Percentiles rank a stretch among this genome's conserved stretches.
Conservation (phyloP, 2,888 invertebrate species). For the Bibio marci region DNA sequence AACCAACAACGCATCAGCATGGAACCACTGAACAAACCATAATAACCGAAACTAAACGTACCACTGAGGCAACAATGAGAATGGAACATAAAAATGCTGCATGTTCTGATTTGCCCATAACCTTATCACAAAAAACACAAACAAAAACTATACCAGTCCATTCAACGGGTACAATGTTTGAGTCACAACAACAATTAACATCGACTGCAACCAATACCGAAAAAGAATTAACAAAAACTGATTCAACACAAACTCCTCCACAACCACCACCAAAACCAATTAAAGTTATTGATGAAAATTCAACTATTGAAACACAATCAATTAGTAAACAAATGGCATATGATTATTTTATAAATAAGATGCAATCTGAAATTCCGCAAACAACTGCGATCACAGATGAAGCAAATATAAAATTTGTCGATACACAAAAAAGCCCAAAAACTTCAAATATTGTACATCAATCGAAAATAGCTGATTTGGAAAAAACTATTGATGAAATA, state of each 20-base stretch:
- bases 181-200: slow-evolving; percentile 7
- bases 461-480: too few species aligned
- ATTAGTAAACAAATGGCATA: slow-evolving; percentile 46
- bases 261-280: slow-evolving; percentile 15
- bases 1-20: slow-evolving; percentile 19
- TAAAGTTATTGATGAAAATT: not conserved
- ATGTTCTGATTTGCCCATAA: slow-evolving; percentile 15
- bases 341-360: slow-evolving; percentile 47
- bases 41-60: slow-evolving; percentile 30
- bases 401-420: slow-evolving; percentile 29
- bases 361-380: slow-evolving; percentile 17
- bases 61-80: slow-evolving; percentile 31
- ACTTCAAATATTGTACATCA: not conserved
- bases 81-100: slow-evolving; percentile 28
- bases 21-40: slow-evolving; percentile 29
- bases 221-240: slow-evolving; percentile 13
- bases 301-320: slow-evolving; percentile 34
- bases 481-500: too few species aligned
- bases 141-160: slow-evolving; percentile 5
- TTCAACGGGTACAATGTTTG: slow-evolving; percentile 6
- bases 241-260: slow-evolving; percentile 19
- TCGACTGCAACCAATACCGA: slow-evolving; percentile 15
- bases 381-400: slow-evolving; percentile 22
- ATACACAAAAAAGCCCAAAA: slow-evolving; percentile 8
- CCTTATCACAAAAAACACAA: slow-evolving; percentile 8